Evolutionary conservation across 37 sponge, comb jelly and placozoan genomes (phyloP).

Genomic region (Crambe crambe): DNA sequence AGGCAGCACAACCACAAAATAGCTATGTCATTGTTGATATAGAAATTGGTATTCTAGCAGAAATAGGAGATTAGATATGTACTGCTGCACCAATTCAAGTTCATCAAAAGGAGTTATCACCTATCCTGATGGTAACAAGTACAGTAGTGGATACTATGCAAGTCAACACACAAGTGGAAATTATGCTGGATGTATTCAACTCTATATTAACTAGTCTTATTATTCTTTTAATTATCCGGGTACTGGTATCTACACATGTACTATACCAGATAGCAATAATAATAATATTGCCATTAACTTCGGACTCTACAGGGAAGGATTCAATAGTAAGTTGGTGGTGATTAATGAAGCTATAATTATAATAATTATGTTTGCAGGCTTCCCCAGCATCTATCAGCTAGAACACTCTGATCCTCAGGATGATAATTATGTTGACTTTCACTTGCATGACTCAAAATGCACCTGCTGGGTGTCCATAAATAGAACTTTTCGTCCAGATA

Average conservation of each 20-base stretch:
- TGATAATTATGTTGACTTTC: too few relatives aligned
- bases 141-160: background rate
- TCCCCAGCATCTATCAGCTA: background rate
- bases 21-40: background rate
- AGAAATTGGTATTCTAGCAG: background rate
- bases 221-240: background rate
- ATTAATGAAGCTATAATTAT: too few relatives aligned
- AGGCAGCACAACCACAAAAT: background rate
- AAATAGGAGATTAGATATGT: background rate
- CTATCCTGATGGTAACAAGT: background rate
- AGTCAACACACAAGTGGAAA: background rate
- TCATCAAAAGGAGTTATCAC: background rate
- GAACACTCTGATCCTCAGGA: too few relatives aligned
- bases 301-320: conserved; percentile 3
- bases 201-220: background rate
- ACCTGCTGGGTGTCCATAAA: too few relatives aligned
- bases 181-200: background rate
- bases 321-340: background rate
- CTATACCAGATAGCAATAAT: background rate
- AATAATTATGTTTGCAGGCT: background rate
- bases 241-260: conserved; percentile 7
- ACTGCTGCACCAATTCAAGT: background rate
- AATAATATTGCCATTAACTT: background rate
- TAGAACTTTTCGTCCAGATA: too few relatives aligned
- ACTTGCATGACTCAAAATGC: background rate